Base-by-base conservation (phyloP, 2,888 invertebrate genomes). In the Megalurothrips usitatus region DNA sequence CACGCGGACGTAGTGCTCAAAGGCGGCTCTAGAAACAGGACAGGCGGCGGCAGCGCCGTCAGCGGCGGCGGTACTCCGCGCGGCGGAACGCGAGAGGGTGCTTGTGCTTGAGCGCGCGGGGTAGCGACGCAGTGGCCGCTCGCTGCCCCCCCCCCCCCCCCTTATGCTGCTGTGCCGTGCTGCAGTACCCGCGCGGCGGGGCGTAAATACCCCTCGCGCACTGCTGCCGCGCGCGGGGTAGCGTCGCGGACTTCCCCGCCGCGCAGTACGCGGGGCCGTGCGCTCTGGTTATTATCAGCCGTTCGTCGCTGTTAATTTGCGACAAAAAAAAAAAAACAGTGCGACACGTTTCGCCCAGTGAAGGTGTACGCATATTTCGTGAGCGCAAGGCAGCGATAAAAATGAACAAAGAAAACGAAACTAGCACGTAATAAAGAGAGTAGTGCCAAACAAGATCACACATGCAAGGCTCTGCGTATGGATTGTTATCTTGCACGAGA, bases 1-100 rank as follows among this genome's bases (percentile, higher is more conserved):
- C 88, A 88, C 87, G 88, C 91, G 87, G 83, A 88, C 87, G 87
- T 88, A 89, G 85, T 89, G 88, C 86, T 88, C 89, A 86, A 89
- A 86, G 85, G 88, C 87, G 84, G 88, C 88, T 87, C 89, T 89
- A 86, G 85, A 84, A 79, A 79, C 52, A 79, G 80, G 79, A 79
- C 48, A 80, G 81, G 81, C 63, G 78, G 81, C 58, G 81, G 79
- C 81, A 81, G 63, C 58, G 52, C 78, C 79, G 78, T 79, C 79
- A 82, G 78, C 79, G 79, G 49, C 78, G 79, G 34, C 34, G 34
- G 6, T 43, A 43, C 34, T 43, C 34, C 6, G 6, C 34, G 34
- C 34, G 34, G 3, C 34, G 34, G 34, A 43, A 43, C 34, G 34
- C 34, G 34, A 43, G 6, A 43, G 34, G 34, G 34, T 43, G 34